Conservation (phyloP, 2,888 invertebrate genomes). For the Plebejus melissa region DNA sequence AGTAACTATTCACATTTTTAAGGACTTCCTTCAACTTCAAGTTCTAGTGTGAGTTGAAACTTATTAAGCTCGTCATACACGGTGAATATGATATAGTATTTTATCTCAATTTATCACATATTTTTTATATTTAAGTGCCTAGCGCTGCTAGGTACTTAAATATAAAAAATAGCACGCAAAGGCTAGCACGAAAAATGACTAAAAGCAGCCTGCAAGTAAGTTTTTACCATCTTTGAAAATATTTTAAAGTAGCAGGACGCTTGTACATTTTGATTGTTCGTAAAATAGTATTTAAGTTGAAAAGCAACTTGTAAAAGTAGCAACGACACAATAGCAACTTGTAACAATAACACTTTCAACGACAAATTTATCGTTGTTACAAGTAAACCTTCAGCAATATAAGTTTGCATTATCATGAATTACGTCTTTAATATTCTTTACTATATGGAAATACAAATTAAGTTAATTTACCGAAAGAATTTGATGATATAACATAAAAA, state of each 20-base stretch:
- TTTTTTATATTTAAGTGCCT: too few relatives aligned
- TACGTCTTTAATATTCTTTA: neutral
- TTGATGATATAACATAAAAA: too few relatives aligned
- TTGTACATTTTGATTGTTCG: neutral
- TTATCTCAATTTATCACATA: too few relatives aligned
- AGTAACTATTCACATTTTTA: neutral
- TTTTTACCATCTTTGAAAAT: neutral
- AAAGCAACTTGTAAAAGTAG: neutral
- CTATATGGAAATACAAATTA: neutral
- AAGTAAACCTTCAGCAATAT: neutral
- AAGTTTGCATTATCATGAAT: neutral
- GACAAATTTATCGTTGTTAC: neutral
- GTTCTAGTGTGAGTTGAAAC: neutral
- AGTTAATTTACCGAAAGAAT: too few relatives aligned
- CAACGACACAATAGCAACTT: constrained; percentile 22
- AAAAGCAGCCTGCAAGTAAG: neutral
- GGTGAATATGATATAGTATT: neutral
- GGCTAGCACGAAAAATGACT: too few relatives aligned
- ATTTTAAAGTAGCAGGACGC: neutral
- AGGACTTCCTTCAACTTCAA: neutral
- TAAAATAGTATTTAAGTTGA: neutral
- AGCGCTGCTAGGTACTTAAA: too few relatives aligned
- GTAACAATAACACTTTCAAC: constrained; percentile 27
- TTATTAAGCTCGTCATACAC: neutral
- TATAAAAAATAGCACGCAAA: too few relatives aligned